Evolutionary conservation across 1,140 invertebrate genomes (phyloP).

Genomic region (Teleopsis dalmanni): DNA sequence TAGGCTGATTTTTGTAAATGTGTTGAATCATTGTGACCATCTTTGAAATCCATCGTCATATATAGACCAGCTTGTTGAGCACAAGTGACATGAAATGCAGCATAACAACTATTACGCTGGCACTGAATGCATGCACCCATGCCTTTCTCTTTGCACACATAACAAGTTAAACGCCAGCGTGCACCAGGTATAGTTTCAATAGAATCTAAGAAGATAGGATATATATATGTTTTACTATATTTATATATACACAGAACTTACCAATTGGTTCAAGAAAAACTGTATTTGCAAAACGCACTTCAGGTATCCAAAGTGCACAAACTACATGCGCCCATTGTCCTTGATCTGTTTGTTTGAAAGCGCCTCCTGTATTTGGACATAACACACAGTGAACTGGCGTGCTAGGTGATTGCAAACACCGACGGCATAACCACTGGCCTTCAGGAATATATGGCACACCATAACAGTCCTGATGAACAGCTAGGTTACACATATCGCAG

Average conservation of each 20-base stretch:
- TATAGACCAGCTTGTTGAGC: conserved; percentile 91
- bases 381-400: conserved; percentile 92
- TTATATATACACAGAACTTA: conserved; percentile 26
- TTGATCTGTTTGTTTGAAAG: conserved; percentile 97
- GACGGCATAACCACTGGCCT: conserved; percentile 94
- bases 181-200: conserved; percentile 93
- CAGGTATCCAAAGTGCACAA: conserved; percentile 97
- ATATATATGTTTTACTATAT: neutral
- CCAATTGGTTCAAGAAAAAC: conserved; percentile 93
- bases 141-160: conserved; percentile 90
- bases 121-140: conserved; percentile 97
- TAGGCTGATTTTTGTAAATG: conserved; percentile 92
- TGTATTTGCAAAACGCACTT: conserved; percentile 95
- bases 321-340: conserved; percentile 97
- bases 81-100: conserved; percentile 97
- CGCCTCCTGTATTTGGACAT: conserved; percentile 96
- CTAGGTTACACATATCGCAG: conserved; percentile 99
- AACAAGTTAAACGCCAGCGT: conserved; percentile 90
- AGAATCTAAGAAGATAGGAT: conserved; percentile 56
- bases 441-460: conserved; percentile 97
- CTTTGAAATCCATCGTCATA: conserved; percentile 92
- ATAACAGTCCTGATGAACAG: conserved; percentile 99
- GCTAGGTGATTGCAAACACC: conserved; percentile 92
- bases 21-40: conserved; percentile 59
- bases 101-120: conserved; percentile 92